Evolutionary conservation across 2,797 vertebrate genomes (phyloP).

Genomic region (Falco peregrinus): DNA sequence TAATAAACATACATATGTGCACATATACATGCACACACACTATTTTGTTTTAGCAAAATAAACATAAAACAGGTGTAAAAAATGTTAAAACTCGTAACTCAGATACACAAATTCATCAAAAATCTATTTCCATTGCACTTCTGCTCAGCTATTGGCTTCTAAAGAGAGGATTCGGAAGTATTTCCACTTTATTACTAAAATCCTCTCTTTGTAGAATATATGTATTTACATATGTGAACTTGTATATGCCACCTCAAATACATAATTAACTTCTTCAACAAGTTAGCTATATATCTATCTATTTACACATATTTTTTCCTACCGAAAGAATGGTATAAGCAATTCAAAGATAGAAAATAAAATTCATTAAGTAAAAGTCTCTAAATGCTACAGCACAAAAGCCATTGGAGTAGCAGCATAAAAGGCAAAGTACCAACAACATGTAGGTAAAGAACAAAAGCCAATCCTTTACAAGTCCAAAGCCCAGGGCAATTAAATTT

Average conservation of each 20-base stretch:
- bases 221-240: neutral
- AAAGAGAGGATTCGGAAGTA: neutral
- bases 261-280: neutral
- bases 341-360: neutral
- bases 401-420: rapidly evolving
- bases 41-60: constrained; percentile 8
- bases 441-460: neutral
- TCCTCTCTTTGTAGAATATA: neutral
- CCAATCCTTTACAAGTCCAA: neutral
- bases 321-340: neutral
- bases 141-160: neutral
- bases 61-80: constrained; percentile 53
- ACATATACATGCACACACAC: neutral
- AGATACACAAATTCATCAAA: neutral
- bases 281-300: neutral
- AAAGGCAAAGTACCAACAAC: neutral
- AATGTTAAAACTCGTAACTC: neutral
- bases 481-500: constrained; percentile 3
- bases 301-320: neutral
- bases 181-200: neutral
- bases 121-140: neutral
- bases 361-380: neutral
- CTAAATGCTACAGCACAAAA: neutral
- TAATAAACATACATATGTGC: constrained; percentile 39
- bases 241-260: neutral